A percentile compares a stretch with the other conserved stretches of the same genome.
phyloP scores from a whole-genome alignment of 2,888 invertebrate genomes.

The Punctoribates punctum region DNA sequence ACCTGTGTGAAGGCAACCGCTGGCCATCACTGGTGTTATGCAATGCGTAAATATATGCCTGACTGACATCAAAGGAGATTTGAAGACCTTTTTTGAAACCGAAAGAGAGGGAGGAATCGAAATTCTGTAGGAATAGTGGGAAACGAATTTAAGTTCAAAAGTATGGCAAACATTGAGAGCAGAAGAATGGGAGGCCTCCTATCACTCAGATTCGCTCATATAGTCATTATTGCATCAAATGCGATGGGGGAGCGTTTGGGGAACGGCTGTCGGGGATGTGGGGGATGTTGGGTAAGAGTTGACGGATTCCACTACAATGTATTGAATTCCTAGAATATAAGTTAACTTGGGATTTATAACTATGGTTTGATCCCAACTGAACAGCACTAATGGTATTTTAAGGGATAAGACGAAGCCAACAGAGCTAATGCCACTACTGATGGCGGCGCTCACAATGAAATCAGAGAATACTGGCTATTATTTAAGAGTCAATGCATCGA shows the following conservation, averaged over 20 bases:
- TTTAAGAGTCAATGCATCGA: not conserved
- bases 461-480: not conserved
- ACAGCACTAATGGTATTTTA: constrained; percentile 11
- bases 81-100: not conserved
- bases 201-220: constrained; percentile 1
- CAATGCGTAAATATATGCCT: not conserved
- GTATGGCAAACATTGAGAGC: not conserved
- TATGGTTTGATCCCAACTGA: constrained; percentile 12
- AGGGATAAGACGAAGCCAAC: constrained; percentile 1
- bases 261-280: not conserved
- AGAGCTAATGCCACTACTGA: not conserved
- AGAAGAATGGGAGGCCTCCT: not conserved
- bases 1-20: no score
- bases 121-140: not conserved
- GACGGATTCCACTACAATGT: constrained; percentile 6
- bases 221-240: constrained; percentile 22
- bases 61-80: not conserved
- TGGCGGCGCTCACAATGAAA: not conserved
- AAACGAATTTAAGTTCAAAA: not conserved
- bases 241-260: not conserved
- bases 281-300: not conserved
- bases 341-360: not conserved
- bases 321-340: constrained; percentile 5
- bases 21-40: no score
- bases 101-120: no score